Evolutionary conservation across 2,888 invertebrate genomes (phyloP), one percentile per base, ranked within the genome.

Genomic region (Celastrina argiolus): DNA sequence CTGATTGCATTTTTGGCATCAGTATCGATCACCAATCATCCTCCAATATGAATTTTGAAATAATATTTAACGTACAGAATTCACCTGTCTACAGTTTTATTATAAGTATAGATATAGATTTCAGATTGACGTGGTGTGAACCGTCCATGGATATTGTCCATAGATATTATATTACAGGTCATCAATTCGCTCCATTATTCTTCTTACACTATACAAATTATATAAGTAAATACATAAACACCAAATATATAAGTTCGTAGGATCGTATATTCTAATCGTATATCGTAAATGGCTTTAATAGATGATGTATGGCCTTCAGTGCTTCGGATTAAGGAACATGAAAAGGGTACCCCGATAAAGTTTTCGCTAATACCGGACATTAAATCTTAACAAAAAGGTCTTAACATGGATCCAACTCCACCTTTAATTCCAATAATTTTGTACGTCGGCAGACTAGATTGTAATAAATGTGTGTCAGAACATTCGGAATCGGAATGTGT

Each of bases 271-370:
- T 26, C 22, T 51, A 22, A 22, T 12, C 12, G 12, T 51, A 51
- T 51, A 22, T 12, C 12, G 12, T 51, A 51, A 51, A 14, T 26
- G 22, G 14, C 22, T 26, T 10, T 51, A 51, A 51, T 22, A 14
- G 51, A 51, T 51, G 51, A 51, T 26, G 6, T 51, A 51, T 51
- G 51, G 26, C 45, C 45, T 45, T 12, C 51, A 26, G 26, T 51
- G 26, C 59, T 18, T 31, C 59, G 59, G 34, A 59, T 18, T 59
- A 34, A 18, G 59, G 34, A 34, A n/a, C 16, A 12, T 31, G 34
- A 34, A 59, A 51, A 59, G 59, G 59, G 59, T 59, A 59, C 59
- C 18, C 34, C 16, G 34, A 59, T 59, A 59, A 59, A 59, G 34
- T 34, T 59, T 59, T 31, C 58, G 58, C 34, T 34, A 59, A 59